Evolutionary conservation across 2,888 invertebrate genomes (phyloP).

Genomic region (Coenonympha glycerion): DNA sequence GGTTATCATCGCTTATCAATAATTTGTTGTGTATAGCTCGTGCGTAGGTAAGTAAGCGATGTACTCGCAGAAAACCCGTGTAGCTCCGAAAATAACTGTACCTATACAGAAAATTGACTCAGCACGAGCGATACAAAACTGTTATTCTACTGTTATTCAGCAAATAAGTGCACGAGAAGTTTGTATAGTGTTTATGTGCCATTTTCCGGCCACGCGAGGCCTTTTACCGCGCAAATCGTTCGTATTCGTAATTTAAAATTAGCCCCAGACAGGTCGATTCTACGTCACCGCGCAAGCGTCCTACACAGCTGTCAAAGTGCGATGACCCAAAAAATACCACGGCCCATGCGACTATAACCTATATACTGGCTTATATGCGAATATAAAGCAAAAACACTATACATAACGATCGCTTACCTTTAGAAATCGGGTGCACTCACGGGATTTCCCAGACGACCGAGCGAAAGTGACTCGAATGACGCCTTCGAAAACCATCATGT

Average conservation of each 20-base stretch:
- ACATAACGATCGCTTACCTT: constrained; percentile 41
- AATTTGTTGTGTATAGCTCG: neutral
- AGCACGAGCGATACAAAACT: no score
- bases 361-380: constrained; percentile 30
- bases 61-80: neutral
- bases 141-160: constrained; percentile 4
- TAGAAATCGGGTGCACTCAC: constrained; percentile 42
- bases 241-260: constrained; percentile 51
- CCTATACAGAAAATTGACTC: constrained; percentile 17
- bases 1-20: constrained; percentile 1
- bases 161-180: neutral
- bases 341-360: constrained; percentile 61
- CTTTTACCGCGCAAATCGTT: constrained; percentile 31
- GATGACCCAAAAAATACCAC: constrained; percentile 71
- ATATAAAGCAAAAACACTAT: constrained; percentile 22
- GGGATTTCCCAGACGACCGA: constrained; percentile 62
- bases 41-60: neutral
- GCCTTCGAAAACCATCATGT: constrained; percentile 48
- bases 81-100: constrained; percentile 13
- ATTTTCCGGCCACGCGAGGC: constrained; percentile 15
- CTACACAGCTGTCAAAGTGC: constrained; percentile 62
- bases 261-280: constrained; percentile 65
- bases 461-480: constrained; percentile 66
- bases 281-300: constrained; percentile 68
- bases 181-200: constrained; percentile 8